phyloP scores from a whole-genome alignment of 2,888 invertebrate genomes.

The Sarcophaga carnaria region DNA sequence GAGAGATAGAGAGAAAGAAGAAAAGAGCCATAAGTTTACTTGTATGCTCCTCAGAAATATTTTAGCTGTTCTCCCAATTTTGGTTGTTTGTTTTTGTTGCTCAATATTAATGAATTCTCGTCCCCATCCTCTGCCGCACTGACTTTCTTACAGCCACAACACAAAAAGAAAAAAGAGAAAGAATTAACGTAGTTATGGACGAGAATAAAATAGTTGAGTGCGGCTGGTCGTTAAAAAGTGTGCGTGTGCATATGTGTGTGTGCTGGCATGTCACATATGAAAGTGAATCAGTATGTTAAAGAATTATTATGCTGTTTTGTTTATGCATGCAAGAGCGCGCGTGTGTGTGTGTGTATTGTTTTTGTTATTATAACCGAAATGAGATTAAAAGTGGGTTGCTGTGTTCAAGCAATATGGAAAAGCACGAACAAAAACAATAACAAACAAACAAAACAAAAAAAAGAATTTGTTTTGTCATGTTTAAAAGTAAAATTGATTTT shows the following conservation, averaged over 20 bases:
- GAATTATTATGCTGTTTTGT: conserved; percentile 14
- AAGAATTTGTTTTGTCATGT: conserved; percentile 53
- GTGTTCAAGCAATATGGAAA: conserved; percentile 19
- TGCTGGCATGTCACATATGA: conserved; percentile 67
- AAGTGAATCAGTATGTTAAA: conserved; percentile 64
- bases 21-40: neutral
- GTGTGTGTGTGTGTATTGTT: neutral
- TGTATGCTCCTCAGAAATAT: no score
- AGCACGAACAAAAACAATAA: conserved; percentile 39
- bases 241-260: no score
- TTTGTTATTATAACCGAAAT: conserved; percentile 43
- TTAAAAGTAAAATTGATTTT: conserved; percentile 67
- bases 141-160: conserved; percentile 24
- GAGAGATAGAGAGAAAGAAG: no score
- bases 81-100: conserved; percentile 50
- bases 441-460: conserved; percentile 33
- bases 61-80: neutral
- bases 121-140: neutral
- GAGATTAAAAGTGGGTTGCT: conserved; percentile 68
- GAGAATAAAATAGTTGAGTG: conserved; percentile 30
- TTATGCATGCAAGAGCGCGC: neutral
- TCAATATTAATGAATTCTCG: conserved; percentile 11
- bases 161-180: conserved; percentile 9
- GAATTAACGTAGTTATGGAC: neutral
- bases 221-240: conserved; percentile 22